A percentile compares a stretch with the other conserved stretches of the same genome.
Conservation (phyloP, 2,797 vertebrate genomes). For the Sebastiscus tertius region DNA sequence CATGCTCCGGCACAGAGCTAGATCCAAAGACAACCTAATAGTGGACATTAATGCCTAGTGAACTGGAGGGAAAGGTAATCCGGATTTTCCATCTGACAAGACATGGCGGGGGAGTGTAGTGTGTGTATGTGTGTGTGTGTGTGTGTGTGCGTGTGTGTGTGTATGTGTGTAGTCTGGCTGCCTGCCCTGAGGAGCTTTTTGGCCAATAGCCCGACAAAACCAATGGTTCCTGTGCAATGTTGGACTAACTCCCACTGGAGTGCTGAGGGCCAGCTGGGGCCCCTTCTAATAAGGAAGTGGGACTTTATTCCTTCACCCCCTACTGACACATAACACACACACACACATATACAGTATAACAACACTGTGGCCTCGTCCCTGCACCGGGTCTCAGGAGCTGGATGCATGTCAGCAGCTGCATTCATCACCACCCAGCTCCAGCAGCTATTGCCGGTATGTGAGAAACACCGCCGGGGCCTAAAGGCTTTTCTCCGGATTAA, state of each 20-base stretch:
- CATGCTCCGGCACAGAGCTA: slow-evolving; percentile 46
- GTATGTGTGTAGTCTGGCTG: slow-evolving; percentile 45
- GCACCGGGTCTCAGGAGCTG: slow-evolving; percentile 48
- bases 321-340: slow-evolving; percentile 32
- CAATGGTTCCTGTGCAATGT: slow-evolving; percentile 70
- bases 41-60: slow-evolving; percentile 72
- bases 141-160: slow-evolving; percentile 28
- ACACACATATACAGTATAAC: slow-evolving; percentile 22
- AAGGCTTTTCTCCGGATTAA: slow-evolving; percentile 71
- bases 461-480: slow-evolving; percentile 69
- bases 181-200: slow-evolving; percentile 69
- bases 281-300: slow-evolving; percentile 76
- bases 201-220: slow-evolving; percentile 73
- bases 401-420: slow-evolving; percentile 76
- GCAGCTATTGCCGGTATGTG: slow-evolving; percentile 64
- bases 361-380: slow-evolving; percentile 32
- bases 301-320: slow-evolving; percentile 65
- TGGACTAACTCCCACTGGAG: slow-evolving; percentile 68
- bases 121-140: slow-evolving; percentile 32
- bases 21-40: slow-evolving; percentile 67
- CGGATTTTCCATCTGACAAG: slow-evolving; percentile 79
- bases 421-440: slow-evolving; percentile 66
- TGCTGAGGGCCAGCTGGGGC: slow-evolving; percentile 72
- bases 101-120: slow-evolving; percentile 40
- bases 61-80: slow-evolving; percentile 76